phyloP scores from a whole-genome alignment of 2,113 vertebrate genomes.

The Callaeas wilsoni region DNA sequence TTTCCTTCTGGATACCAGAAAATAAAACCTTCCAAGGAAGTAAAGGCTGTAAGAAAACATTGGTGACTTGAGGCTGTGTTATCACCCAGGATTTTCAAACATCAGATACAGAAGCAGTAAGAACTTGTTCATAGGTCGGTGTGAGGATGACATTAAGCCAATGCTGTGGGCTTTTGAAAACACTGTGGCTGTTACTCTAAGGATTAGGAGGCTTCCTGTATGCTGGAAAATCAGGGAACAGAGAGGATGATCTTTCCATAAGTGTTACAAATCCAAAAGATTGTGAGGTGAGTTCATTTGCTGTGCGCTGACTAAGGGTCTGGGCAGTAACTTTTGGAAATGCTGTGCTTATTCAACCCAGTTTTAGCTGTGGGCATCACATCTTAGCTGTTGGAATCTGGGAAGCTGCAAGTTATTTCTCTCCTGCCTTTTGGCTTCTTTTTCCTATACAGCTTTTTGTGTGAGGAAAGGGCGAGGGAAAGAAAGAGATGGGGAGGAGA shows the following conservation, averaged over 20 bases:
- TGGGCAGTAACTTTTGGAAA: neutral
- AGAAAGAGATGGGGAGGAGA: neutral
- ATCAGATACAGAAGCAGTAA: neutral
- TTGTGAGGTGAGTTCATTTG: neutral
- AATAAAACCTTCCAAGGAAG: neutral
- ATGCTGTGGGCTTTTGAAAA: neutral
- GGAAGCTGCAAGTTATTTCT: neutral
- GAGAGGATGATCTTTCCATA: neutral
- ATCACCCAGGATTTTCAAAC: neutral
- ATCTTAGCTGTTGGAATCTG: neutral
- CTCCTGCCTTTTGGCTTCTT: conserved; percentile 8
- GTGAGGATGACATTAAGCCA: neutral
- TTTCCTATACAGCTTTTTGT: neutral
- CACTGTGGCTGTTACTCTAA: neutral
- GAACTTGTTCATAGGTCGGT: neutral
- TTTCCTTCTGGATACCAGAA: neutral
- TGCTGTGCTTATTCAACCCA: neutral
- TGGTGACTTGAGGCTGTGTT: neutral
- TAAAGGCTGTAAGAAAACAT: neutral
- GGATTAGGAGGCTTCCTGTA: neutral
- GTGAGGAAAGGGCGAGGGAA: neutral
- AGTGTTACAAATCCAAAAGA: neutral
- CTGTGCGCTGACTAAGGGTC: neutral
- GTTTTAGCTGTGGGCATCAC: neutral
- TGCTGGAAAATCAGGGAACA: neutral